phyloP scores from a whole-genome alignment of 1,140 invertebrate species.

The Fopius arisanus region DNA sequence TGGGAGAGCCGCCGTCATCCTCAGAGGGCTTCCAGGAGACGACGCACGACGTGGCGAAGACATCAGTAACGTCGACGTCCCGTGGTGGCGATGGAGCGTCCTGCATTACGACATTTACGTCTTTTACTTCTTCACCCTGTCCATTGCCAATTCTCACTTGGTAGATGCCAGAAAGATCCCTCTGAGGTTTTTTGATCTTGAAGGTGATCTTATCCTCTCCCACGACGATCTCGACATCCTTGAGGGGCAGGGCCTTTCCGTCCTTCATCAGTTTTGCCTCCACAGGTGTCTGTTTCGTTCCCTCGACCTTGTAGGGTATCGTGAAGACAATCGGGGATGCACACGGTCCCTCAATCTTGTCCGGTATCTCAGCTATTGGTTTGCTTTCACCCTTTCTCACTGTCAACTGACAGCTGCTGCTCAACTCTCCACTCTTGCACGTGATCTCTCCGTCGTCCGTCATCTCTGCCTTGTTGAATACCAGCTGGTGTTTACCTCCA shows the following conservation, averaged over 20 bases:
- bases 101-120: conserved; percentile 87
- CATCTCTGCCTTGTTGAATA: conserved; percentile 85
- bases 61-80: conserved; percentile 89
- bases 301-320: conserved; percentile 92
- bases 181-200: conserved; percentile 88
- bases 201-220: conserved; percentile 89
- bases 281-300: conserved; percentile 84
- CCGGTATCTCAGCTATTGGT: conserved; percentile 81
- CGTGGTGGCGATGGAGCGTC: conserved; percentile 87
- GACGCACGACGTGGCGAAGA: conserved; percentile 91
- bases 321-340: conserved; percentile 82
- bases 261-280: conserved; percentile 90
- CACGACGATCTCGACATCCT: conserved; percentile 89
- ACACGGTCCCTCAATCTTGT: conserved; percentile 81
- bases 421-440: conserved; percentile 83
- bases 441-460: conserved; percentile 85
- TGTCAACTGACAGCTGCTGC: conserved; percentile 80
- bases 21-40: conserved; percentile 90
- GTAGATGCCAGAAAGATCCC: conserved; percentile 83
- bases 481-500: conserved; percentile 88
- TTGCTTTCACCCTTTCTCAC: conserved; percentile 87
- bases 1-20: conserved; percentile 92
- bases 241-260: conserved; percentile 83
- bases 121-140: conserved; percentile 86
- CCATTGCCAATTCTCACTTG: conserved; percentile 86